Percentiles rank a stretch among this genome's conserved stretches.
These are phyloP conservation scores for Boloria selene DNA, from an alignment of 2,888 invertebrate genomes.

Conservation along the genomic window DNA sequence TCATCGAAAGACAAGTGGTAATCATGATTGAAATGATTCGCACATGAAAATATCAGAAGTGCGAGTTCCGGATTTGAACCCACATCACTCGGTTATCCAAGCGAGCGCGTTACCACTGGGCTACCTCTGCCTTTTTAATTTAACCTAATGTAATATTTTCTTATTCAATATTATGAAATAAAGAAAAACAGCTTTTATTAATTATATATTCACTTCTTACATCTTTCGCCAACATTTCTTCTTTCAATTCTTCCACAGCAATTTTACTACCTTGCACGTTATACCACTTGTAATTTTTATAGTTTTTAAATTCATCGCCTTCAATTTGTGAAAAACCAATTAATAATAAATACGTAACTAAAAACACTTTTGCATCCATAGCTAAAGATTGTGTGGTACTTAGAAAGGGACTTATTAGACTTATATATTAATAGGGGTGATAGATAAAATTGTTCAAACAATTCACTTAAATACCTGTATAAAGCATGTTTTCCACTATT, in stretches of 20 bases:
- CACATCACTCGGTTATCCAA: too few species aligned
- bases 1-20: too few species aligned
- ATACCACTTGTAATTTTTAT: slow-evolving; percentile 42
- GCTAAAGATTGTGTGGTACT: background rate
- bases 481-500: slow-evolving; percentile 16
- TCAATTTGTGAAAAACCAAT: slow-evolving; percentile 1
- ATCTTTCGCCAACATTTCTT: slow-evolving; percentile 38
- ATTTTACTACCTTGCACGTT: slow-evolving; percentile 34
- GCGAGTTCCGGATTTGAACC: too few species aligned
- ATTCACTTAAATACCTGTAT: slow-evolving; percentile 5
- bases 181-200: too few species aligned
- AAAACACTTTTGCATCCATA: slow-evolving; percentile 6
- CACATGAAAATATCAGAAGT: too few species aligned
- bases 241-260: slow-evolving; percentile 32
- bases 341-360: background rate
- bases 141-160: too few species aligned
- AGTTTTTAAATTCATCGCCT: slow-evolving; percentile 35
- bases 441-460: slow-evolving; percentile 24
- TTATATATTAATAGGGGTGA: slow-evolving; percentile 16
- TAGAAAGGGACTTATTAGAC: background rate
- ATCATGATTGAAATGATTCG: too few species aligned
- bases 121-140: too few species aligned
- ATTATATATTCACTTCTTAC: slow-evolving; percentile 45
- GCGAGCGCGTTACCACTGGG: too few species aligned
- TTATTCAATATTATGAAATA: too few species aligned